Evolutionary conservation across 2,888 invertebrate species (phyloP).

Genomic region (Tachina fera): DNA sequence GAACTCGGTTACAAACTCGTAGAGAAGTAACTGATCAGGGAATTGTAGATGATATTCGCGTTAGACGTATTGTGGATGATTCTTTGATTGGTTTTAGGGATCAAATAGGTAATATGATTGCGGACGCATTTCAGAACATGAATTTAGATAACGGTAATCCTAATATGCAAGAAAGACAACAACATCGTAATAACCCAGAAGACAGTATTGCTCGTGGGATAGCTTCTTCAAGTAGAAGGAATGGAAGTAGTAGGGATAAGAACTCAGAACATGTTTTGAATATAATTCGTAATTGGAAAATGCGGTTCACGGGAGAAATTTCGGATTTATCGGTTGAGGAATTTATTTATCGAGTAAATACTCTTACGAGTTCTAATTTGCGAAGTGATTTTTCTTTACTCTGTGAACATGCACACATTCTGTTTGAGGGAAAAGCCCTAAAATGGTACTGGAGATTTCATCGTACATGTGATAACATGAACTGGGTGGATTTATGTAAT

Average conservation of each 20-base stretch:
- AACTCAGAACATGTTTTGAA: not conserved
- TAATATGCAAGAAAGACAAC: not conserved
- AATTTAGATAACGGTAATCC: not conserved
- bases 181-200: not conserved
- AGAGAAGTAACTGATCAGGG: not conserved
- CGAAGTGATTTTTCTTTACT: not conserved
- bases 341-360: not conserved
- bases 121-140: not conserved
- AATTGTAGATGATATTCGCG: not conserved
- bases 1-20: conserved; percentile 1
- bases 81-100: not conserved
- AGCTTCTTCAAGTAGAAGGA: not conserved
- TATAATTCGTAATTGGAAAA: not conserved
- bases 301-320: not conserved
- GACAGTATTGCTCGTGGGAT: not conserved
- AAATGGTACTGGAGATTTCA: conserved; percentile 27
- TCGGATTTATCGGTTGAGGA: not conserved
- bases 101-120: conserved; percentile 11
- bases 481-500: not conserved
- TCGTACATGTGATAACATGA: not conserved
- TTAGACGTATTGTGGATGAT: not conserved
- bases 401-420: not conserved
- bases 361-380: not conserved
- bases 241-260: not conserved
- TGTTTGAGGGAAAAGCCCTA: not conserved